Evolutionary conservation across 2,888 invertebrate genomes (phyloP), one percentile per base, ranked within the genome.

Genomic region (Heliothis peltigera): DNA sequence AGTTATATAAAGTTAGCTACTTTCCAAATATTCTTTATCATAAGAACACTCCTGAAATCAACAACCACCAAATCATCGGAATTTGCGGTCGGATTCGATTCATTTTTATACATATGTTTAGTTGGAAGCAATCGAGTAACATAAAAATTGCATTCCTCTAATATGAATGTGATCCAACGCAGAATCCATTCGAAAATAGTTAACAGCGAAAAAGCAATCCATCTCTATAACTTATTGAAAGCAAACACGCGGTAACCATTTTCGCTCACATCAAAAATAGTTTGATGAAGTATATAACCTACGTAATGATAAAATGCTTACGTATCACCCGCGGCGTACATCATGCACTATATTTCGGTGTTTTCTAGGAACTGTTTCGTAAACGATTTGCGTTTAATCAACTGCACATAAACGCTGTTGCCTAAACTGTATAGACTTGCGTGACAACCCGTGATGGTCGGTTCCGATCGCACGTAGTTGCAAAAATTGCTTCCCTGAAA

Each of bases 371-470:
- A 81, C 64, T 62, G 72, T 84, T 86, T 83, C 80, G 81, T 70
- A 82, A 81, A 67, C 73, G 64, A 79, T 63, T 70, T 54, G 62
- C 70, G 74, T 75, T 80, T 76, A 83, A 81, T 77, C 73, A 70
- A 77, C 58, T 75, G 53, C 75, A 62, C 69, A 65, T 65, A 75
- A 80, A 75, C 66, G 47, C 22, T 79, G 74, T 87, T 91, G 84
- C 86, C 84, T 77, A 89, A 91, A 90, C 84, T 78, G 59, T 79
- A 64, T 79, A 77, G 72, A 83, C 81, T 90, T 86, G 90, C 91
- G 89, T 92, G 91, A 91, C 90, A 91, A 83, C 88, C 86, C 86
- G 81, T 86, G 75, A 81, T 83, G 73, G 81, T 86, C 84, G 75
- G 80, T 87, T 85, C 85, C 85, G 83, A 84, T 84, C 79, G 82